Conservation (phyloP, 1,140 invertebrate genomes). For the Phenacoccus solenopsis region DNA sequence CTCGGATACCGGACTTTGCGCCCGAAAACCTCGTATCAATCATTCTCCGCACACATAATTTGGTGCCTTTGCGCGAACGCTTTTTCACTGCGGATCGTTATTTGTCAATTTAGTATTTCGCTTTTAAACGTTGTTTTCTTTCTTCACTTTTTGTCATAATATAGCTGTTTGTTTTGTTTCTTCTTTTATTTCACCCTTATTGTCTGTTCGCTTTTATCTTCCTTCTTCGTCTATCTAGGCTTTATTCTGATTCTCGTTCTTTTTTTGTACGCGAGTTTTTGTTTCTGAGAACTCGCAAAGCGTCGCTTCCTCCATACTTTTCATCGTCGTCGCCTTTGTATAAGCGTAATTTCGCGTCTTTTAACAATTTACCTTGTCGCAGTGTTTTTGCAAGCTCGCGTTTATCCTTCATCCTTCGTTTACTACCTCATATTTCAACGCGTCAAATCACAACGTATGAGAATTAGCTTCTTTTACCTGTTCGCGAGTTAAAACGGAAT, state of each 20-base stretch:
- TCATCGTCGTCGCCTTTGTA: not conserved
- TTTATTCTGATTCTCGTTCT: not conserved
- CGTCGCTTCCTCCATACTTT: too few species aligned
- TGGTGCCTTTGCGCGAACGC: too few species aligned
- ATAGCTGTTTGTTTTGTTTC: too few species aligned
- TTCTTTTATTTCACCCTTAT: too few species aligned
- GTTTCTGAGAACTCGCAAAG: too few species aligned
- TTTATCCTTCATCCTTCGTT: not conserved
- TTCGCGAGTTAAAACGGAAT: not conserved
- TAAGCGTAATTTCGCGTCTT: not conserved
- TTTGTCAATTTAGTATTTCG: not conserved
- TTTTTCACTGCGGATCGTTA: too few species aligned
- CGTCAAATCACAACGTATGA: not conserved
- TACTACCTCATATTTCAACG: not conserved
- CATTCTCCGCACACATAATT: not conserved
- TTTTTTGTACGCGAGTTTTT: not conserved
- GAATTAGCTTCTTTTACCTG: not conserved
- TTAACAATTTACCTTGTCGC: not conserved
- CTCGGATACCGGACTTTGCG: too few species aligned
- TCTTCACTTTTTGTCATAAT: not conserved
- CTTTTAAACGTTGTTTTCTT: not conserved
- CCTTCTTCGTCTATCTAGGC: not conserved
- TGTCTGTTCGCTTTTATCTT: not conserved
- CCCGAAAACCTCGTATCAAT: not conserved
- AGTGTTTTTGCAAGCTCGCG: too few species aligned